These are phyloP conservation scores for Smutsia temminckii DNA, from an alignment of 2,797 vertebrate species.

Conservation along the genomic window DNA sequence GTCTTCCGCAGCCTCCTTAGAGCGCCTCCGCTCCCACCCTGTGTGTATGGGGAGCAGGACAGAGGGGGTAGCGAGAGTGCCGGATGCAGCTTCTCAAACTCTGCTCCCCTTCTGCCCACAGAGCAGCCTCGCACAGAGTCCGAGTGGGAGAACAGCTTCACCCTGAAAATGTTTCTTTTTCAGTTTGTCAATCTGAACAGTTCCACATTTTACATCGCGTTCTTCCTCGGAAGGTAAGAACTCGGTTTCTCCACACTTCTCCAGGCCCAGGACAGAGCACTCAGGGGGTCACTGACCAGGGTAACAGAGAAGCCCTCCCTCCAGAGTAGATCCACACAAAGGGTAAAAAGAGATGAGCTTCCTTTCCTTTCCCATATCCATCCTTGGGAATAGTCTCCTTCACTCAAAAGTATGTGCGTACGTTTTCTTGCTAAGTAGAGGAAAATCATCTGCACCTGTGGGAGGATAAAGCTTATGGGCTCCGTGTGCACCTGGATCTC, in stretches of 20 bases:
- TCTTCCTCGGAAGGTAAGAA: slow-evolving; percentile 94
- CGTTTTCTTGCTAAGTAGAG: not conserved
- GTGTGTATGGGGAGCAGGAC: fast-evolving
- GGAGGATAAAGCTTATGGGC: not conserved
- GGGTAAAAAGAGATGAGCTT: not conserved
- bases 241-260: fast-evolving
- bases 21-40: not conserved
- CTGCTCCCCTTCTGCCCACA: slow-evolving; percentile 85
- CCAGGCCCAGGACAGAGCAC: fast-evolving
- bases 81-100: slow-evolving; percentile 67
- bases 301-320: not conserved
- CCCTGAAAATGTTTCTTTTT: slow-evolving; percentile 97
- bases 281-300: not conserved
- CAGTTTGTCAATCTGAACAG: slow-evolving; percentile 98
- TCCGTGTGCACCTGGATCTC: not conserved
- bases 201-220: slow-evolving; percentile 96
- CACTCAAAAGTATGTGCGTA: fast-evolving
- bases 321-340: not conserved
- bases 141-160: slow-evolving; percentile 98
- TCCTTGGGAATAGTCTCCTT: not conserved
- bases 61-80: not conserved
- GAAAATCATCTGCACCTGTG: not conserved
- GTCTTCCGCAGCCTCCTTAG: not conserved
- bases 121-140: slow-evolving; percentile 96
- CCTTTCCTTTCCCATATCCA: not conserved